Conservation (phyloP, 1,140 invertebrate species). For the Bombus superbus region DNA sequence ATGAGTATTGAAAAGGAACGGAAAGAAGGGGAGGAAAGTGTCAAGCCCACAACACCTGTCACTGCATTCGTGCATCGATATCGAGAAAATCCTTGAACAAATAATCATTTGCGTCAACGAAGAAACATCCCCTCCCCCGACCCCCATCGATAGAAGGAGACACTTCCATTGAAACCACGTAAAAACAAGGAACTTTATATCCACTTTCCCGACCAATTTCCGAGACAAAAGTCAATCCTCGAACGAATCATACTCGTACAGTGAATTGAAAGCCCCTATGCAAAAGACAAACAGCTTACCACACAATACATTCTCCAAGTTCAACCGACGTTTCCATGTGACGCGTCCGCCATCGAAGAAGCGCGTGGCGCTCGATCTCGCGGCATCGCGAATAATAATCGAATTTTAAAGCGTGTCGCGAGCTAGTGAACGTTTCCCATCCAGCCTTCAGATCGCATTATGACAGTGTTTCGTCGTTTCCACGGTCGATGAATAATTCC, state of each 20-base stretch:
- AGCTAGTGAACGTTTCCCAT: conserved; percentile 7
- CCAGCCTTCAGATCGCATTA: conserved; percentile 52
- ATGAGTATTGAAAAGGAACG: background rate
- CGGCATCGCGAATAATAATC: conserved; percentile 45
- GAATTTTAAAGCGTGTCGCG: conserved; percentile 42
- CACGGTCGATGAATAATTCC: conserved; percentile 40
- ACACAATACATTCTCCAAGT: conserved; percentile 1
- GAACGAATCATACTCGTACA: background rate
- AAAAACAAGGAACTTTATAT: background rate
- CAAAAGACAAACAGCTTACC: background rate
- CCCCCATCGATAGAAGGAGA: too few relatives aligned
- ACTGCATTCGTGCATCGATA: background rate
- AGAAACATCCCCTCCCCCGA: background rate
- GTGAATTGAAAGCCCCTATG: background rate
- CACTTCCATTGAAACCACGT: background rate
- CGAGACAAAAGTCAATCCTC: background rate
- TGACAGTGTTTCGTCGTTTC: conserved; percentile 43
- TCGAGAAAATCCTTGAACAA: background rate
- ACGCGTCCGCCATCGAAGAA: background rate
- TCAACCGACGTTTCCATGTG: conserved; percentile 15
- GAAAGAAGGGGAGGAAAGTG: background rate
- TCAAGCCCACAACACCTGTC: background rate
- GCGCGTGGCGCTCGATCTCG: background rate
- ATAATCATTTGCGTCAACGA: background rate
- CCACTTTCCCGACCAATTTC: background rate